Evolutionary conservation across 2,888 invertebrate genomes (phyloP), one percentile per base, ranked within the genome.

Genomic region (Trichogramma evanescens): DNA sequence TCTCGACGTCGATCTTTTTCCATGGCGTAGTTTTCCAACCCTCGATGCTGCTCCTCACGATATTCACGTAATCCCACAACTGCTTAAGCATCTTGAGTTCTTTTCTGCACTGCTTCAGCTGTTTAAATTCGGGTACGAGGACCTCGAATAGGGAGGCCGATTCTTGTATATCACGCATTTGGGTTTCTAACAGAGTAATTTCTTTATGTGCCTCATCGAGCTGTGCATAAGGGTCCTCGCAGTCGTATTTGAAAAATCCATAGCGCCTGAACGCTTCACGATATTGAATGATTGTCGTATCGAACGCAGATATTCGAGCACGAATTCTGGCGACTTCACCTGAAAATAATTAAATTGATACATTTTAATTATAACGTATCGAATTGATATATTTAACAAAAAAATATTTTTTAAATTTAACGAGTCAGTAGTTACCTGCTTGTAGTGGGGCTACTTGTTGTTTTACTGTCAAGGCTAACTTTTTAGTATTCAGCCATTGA

Each of bases 1-100:
- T 95, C 80, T 97, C 97, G 48, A 96, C 95, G 74, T 97, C 95
- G 63, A 97, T 95, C 76, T 95, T 93, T 59, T 93, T 85, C 97
- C 97, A 97, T 0, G 93, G 93, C 0, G 96, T 96, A 1, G 91
- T 94, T 78, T 96, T 96, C 97, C 97, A 97, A 74, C 95, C 94
- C 71, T 94, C 91, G 62, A 97, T 93, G 72, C 92, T 90, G 4
- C 93, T 91, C 67, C 87, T 86, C 3, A 97, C 95, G 67, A 95
- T 93, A 72, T 85, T 84, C 7, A 91, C 89, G 74, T 96, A 95
- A 80, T 97, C 96, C 97, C 97, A 97, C 8, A 97, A 83, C 85
- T 93, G 92, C 87, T 93, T 93, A 1, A 93, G 77, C 88, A 93
- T 87, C 69, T 87, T 84, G 62, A 96, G 79, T 78, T 97, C 97